phyloP scores from a whole-genome alignment of 2,888 invertebrate genomes.

The Aphelenchoides bicaudatus region DNA sequence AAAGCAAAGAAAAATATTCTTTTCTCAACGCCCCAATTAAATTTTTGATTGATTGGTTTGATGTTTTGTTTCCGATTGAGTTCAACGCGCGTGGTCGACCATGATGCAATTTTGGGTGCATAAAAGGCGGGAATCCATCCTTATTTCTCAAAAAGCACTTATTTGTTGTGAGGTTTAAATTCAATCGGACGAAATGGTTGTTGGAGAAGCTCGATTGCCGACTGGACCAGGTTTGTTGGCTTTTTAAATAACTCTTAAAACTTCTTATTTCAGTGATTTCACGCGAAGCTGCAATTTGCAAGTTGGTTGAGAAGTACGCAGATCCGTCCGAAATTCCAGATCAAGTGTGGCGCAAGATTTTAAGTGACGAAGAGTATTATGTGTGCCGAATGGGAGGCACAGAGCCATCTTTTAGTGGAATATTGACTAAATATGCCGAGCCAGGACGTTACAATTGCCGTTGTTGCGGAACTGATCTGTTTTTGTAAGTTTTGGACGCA shows the following conservation, averaged over 20 bases:
- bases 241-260: too few relatives aligned
- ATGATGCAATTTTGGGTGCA: too few relatives aligned
- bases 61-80: too few relatives aligned
- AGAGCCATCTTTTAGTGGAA: constrained; percentile 56
- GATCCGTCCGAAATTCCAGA: constrained; percentile 56
- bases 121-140: neutral
- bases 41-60: too few relatives aligned
- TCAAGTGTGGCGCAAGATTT: constrained; percentile 62
- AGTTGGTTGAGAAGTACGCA: constrained; percentile 25
- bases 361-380: constrained; percentile 63
- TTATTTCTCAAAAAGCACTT: neutral
- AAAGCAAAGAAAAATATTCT: too few relatives aligned
- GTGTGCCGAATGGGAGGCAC: constrained; percentile 58
- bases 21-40: too few relatives aligned
- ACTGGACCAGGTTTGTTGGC: too few relatives aligned
- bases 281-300: constrained; percentile 24
- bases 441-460: constrained; percentile 63
- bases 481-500: constrained; percentile 58
- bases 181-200: constrained; percentile 11
- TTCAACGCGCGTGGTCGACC: too few relatives aligned
- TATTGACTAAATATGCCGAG: constrained; percentile 61
- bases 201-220: constrained; percentile 18
- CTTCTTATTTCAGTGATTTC: too few relatives aligned
- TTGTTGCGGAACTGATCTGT: constrained; percentile 64
- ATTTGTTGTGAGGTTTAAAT: neutral